Evolutionary conservation across 1,140 invertebrate species (phyloP).

Genomic region (Ips typographus): DNA sequence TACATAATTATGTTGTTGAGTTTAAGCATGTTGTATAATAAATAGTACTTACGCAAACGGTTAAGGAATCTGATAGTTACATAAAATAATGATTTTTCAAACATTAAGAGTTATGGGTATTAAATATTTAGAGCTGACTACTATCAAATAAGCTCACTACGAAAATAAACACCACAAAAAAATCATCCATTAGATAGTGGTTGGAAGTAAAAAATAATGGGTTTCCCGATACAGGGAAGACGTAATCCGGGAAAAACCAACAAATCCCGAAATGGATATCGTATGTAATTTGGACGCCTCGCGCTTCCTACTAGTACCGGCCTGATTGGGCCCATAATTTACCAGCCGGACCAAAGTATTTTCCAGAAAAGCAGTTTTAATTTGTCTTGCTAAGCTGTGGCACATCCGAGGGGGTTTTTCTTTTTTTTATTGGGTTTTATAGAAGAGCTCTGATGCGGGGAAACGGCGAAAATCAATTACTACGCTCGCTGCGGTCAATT

Average conservation of each 20-base stretch:
- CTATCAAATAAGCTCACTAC: too few species aligned
- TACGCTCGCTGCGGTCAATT: neutral
- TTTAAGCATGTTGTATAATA: too few species aligned
- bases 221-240: constrained; percentile 19
- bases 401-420: constrained; percentile 8
- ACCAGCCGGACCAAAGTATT: constrained; percentile 24
- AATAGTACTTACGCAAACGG: too few species aligned
- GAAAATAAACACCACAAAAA: neutral
- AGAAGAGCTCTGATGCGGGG: neutral
- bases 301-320: constrained; percentile 16
- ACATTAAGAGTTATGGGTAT: too few species aligned
- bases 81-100: too few species aligned
- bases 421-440: constrained; percentile 19
- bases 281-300: constrained; percentile 31
- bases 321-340: constrained; percentile 27
- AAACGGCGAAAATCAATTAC: constrained; percentile 20
- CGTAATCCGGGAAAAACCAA: constrained; percentile 30
- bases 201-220: constrained; percentile 20
- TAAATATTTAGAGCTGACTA: too few species aligned
- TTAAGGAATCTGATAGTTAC: too few species aligned
- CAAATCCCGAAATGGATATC: constrained; percentile 28
- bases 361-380: constrained; percentile 30
- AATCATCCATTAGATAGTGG: neutral
- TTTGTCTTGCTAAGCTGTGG: constrained; percentile 33
- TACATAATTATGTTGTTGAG: too few species aligned